These are phyloP conservation scores for Eilema sororculum DNA, from an alignment of 2,888 invertebrate species.

Conservation along the genomic window DNA sequence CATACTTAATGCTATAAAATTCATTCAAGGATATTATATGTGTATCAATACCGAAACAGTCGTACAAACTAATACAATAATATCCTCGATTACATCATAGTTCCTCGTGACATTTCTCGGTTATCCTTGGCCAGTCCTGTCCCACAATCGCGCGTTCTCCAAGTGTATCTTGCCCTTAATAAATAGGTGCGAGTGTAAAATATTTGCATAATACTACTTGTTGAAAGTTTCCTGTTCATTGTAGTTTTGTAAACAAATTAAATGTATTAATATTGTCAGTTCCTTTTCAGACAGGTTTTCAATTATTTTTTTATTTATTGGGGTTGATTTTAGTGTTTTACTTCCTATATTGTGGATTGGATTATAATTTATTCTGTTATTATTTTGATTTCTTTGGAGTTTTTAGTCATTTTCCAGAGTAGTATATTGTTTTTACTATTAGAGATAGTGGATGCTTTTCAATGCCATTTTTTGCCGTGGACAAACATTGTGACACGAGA, in stretches of 20 bases:
- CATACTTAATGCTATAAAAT: too few species aligned
- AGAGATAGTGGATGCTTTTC: too few species aligned
- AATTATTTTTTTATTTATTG: not conserved
- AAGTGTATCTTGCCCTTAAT: not conserved
- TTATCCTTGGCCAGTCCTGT: not conserved
- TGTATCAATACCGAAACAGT: not conserved
- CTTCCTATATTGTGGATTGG: not conserved
- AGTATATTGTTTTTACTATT: too few species aligned
- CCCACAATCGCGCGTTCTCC: slow-evolving; percentile 4
- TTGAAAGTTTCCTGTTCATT: slow-evolving; percentile 2
- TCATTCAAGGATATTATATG: too few species aligned
- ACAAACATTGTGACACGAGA: too few species aligned
- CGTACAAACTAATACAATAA: not conserved
- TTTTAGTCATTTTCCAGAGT: too few species aligned
- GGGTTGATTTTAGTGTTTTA: not conserved
- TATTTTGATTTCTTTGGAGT: not conserved
- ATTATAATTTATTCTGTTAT: not conserved
- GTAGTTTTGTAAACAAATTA: slow-evolving; percentile 1
- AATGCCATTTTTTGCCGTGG: too few species aligned
- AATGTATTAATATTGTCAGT: not conserved
- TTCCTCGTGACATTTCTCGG: slow-evolving; percentile 8
- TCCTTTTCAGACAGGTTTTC: not conserved
- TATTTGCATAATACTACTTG: not conserved
- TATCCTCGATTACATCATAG: slow-evolving; percentile 1
- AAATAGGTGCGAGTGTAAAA: not conserved